Conservation (phyloP, 2,113 vertebrate genomes). For the Pedionomus torquatus region DNA sequence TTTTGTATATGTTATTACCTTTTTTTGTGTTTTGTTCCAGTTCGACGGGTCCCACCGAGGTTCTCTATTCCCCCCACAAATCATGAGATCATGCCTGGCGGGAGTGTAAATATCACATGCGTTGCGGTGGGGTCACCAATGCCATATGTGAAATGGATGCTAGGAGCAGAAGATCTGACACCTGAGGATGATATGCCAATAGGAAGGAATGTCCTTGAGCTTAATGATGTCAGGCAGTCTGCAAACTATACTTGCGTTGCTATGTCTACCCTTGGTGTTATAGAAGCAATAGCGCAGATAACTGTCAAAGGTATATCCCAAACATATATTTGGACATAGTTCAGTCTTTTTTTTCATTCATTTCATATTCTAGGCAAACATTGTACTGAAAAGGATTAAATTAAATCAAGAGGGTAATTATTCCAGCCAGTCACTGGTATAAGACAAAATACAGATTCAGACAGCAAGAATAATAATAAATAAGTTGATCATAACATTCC, state of each 20-base stretch:
- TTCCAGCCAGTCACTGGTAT: background rate
- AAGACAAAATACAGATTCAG: background rate
- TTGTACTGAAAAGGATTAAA: background rate
- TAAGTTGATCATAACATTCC: background rate
- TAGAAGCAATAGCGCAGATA: conserved; percentile 98
- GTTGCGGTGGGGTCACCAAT: conserved; percentile 98
- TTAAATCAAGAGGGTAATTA: background rate
- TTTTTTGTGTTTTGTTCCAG: conserved; percentile 84
- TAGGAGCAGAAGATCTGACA: conserved; percentile 96
- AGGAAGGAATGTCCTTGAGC: conserved; percentile 96
- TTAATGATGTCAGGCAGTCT: conserved; percentile 96
- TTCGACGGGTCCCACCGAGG: conserved; percentile 94
- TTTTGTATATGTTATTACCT: conserved; percentile 75
- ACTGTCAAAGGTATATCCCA: conserved; percentile 93
- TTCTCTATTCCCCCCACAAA: conserved; percentile 99
- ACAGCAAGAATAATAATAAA: background rate
- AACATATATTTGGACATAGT: background rate
- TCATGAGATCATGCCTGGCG: conserved; percentile 99
- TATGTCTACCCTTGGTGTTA: conserved; percentile 98
- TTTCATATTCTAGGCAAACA: background rate
- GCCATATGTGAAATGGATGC: conserved; percentile 99
- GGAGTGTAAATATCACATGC: conserved; percentile 98
- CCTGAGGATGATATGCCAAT: conserved; percentile 99
- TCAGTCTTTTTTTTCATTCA: background rate
- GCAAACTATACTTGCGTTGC: conserved; percentile 99